Base-by-base conservation (phyloP, 35 echinoderm and acorn worm genomes). In the Holothuria glaberrima region DNA sequence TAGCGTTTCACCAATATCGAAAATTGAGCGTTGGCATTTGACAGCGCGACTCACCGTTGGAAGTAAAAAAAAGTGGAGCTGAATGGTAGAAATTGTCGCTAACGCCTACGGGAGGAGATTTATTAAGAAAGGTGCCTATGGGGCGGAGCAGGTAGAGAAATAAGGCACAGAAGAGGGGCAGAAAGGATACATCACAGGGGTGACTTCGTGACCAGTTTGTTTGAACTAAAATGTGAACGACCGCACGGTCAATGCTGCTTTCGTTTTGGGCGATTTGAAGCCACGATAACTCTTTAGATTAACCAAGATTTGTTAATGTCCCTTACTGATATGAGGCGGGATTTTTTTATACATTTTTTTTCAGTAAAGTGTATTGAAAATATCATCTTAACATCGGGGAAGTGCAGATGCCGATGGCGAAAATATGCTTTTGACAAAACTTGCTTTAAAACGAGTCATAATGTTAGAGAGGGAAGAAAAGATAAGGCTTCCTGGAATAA, bases 61-160 rank as follows among this genome's bases (percentile, higher is more conserved):
- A 78, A 41, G 36, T 41, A 41, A 78, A 78, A 41, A 78, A 48
- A 78, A 52, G 41, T 52, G 50, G 50, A 41, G 44, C 74, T 78
- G 74, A 78, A 78, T 25, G 74, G 44, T 48, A 48, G 74, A 78
- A 78, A 78, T 78, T 78, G 74, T 78, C 26, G 74, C 74, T 20
- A 48, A 78, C 74, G 74, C 74, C 74, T 78, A 78, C 38, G 38
- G 74, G 74, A 48, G 74, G 74, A 78, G 74, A 78, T 78, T 78
- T 78, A 78, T 78, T 78, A 78, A 48, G 74, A 78, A 78, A 78
- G 74, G 74, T 78, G 74, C 74, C 74, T 78, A 78, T 78, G 74
- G 74, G 74, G 74, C 74, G 74, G 74, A 78, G 74, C 50, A 78
- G 74, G 74, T 78, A 78, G 74, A 48, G 50, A 48, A 20, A 78